phyloP scores from a whole-genome alignment of 2,888 invertebrate genomes.

The Agriopis marginaria region DNA sequence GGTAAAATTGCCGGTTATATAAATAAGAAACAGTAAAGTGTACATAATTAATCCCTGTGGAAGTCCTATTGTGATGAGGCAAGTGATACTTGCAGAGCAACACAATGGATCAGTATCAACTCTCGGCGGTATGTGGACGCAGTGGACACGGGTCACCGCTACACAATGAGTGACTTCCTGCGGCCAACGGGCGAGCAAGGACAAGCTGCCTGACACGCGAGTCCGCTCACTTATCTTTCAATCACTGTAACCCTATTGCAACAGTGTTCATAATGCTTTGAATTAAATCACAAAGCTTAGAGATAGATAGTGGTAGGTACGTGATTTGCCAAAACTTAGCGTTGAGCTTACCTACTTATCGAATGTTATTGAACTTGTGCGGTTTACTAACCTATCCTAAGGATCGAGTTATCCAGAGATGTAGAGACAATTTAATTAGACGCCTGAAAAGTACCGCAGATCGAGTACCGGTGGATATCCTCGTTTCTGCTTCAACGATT shows the following conservation, averaged over 20 bases:
- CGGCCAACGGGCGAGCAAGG: conserved; percentile 71
- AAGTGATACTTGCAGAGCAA: conserved; percentile 35
- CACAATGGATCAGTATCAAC: conserved; percentile 44
- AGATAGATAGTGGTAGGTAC: conserved; percentile 13
- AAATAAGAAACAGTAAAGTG: conserved; percentile 19
- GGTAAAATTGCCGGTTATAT: conserved; percentile 11
- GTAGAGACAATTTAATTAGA: not conserved
- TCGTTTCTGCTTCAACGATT: conserved; percentile 24
- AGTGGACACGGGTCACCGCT: conserved; percentile 74
- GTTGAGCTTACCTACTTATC: conserved; percentile 26
- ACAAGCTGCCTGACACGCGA: conserved; percentile 70
- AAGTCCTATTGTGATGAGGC: conserved; percentile 32
- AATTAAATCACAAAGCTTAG: conserved; percentile 31
- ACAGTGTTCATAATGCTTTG: conserved; percentile 23
- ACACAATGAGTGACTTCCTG: conserved; percentile 81
- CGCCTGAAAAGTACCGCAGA: not conserved
- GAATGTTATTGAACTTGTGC: conserved; percentile 3
- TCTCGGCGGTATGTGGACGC: conserved; percentile 52
- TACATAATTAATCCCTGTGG: conserved; percentile 24
- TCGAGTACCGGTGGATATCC: conserved; percentile 2
- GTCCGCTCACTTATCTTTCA: conserved; percentile 59
- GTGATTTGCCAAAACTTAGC: conserved; percentile 29
- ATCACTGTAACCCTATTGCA: conserved; percentile 50
- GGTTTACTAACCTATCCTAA: not conserved
- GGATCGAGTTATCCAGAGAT: not conserved